phyloP scores from a whole-genome alignment of 2,888 invertebrate genomes.

The Hypselothyrea guttata region DNA sequence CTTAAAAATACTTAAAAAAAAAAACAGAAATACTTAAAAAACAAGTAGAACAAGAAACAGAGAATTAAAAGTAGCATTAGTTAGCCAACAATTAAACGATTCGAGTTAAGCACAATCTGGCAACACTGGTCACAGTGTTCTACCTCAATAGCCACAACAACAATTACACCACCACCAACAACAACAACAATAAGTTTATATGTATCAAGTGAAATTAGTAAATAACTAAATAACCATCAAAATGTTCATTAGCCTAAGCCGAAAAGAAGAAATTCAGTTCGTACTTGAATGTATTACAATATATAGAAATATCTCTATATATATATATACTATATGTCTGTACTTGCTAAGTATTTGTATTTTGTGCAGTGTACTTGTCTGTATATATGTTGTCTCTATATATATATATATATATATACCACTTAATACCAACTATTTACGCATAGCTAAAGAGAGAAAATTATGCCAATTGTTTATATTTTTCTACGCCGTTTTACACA shows the following conservation, averaged over 20 bases:
- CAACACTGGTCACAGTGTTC: conserved; percentile 32
- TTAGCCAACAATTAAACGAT: conserved; percentile 26
- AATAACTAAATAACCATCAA: conserved; percentile 49
- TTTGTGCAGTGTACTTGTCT: conserved; percentile 37
- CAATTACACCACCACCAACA: conserved; percentile 18
- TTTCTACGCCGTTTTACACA: conserved; percentile 54
- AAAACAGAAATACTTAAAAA: background rate
- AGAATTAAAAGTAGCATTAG: conserved; percentile 25
- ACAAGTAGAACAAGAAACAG: background rate
- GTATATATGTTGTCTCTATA: conserved; percentile 27
- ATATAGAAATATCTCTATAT: conserved; percentile 35
- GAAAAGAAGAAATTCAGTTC: no score
- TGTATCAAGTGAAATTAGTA: conserved; percentile 44
- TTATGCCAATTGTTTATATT: conserved; percentile 60
- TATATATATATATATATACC: conserved; percentile 16
- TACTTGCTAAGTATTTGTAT: conserved; percentile 15
- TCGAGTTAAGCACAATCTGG: conserved; percentile 23
- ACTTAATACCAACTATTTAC: conserved; percentile 9
- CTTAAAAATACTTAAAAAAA: no score
- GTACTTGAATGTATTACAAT: conserved; percentile 22
- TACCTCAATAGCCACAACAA: conserved; percentile 53
- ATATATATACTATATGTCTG: conserved; percentile 6
- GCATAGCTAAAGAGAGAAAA: conserved; percentile 16
- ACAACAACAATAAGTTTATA: conserved; percentile 11
- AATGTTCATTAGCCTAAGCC: conserved; percentile 69